phyloP scores from a whole-genome alignment of 2,888 invertebrate species.

The Prostheceraeus crozeri region DNA sequence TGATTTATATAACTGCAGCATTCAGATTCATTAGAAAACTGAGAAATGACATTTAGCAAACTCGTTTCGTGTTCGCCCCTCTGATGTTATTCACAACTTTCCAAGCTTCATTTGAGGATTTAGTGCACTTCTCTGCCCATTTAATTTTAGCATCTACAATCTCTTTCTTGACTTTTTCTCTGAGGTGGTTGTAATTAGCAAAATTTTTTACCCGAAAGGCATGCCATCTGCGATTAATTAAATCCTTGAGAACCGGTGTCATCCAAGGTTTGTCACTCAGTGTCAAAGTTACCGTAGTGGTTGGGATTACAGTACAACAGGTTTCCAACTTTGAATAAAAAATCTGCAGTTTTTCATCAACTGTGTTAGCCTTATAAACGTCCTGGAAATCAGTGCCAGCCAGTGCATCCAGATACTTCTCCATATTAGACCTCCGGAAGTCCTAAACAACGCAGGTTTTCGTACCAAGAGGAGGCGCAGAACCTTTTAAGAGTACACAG shows the following conservation, averaged over 20 bases:
- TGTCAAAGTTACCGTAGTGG: background rate
- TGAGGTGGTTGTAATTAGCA: slow-evolving; percentile 15
- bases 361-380: background rate
- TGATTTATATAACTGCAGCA: no score
- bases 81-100: slow-evolving; percentile 5
- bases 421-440: slow-evolving; percentile 6
- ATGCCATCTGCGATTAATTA: slow-evolving; percentile 2
- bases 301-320: background rate
- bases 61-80: slow-evolving; percentile 19
- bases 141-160: background rate
- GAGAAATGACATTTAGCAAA: no score
- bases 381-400: background rate
- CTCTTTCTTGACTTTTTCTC: slow-evolving; percentile 8
- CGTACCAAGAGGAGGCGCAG: no score
- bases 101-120: slow-evolving; percentile 13
- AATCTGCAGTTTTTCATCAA: slow-evolving; percentile 13
- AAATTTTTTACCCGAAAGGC: slow-evolving; percentile 18
- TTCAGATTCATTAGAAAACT: no score
- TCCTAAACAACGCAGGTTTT: no score
- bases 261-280: slow-evolving; percentile 19
- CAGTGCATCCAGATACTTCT: slow-evolving; percentile 13
- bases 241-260: slow-evolving; percentile 9
- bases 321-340: slow-evolving; percentile 5
- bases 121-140: slow-evolving; percentile 12
- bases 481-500: no score